Evolutionary conservation across 2,888 invertebrate genomes (phyloP).

Genomic region (Ochropacha duplaris): DNA sequence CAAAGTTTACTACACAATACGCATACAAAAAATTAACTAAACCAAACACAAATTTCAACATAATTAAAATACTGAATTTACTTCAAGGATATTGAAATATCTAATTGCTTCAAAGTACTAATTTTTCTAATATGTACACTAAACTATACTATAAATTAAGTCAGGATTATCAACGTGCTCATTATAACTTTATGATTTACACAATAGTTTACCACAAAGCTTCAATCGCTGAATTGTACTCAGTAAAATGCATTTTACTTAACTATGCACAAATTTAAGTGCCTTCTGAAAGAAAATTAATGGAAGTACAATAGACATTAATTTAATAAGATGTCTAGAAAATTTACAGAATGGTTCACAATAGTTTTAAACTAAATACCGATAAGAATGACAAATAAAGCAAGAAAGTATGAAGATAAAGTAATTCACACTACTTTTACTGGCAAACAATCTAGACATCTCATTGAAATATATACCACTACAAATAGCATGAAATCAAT

Average conservation of each 20-base stretch:
- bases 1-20: constrained; percentile 65
- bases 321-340: constrained; percentile 19
- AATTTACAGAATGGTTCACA: constrained; percentile 17
- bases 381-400: neutral
- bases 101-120: constrained; percentile 61
- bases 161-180: constrained; percentile 76
- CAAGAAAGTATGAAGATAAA: neutral
- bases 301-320: constrained; percentile 16
- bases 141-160: constrained; percentile 53
- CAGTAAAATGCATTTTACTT: constrained; percentile 22
- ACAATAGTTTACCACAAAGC: constrained; percentile 31
- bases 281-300: constrained; percentile 60
- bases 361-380: neutral
- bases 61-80: constrained; percentile 74
- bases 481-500: constrained; percentile 28
- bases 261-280: constrained; percentile 39
- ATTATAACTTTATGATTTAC: constrained; percentile 63
- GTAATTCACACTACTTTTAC: constrained; percentile 9
- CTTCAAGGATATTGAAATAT: constrained; percentile 65
- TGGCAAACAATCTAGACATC: constrained; percentile 26
- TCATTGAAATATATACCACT: constrained; percentile 18
- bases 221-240: constrained; percentile 16
- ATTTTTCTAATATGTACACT: constrained; percentile 72
- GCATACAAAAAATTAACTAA: constrained; percentile 62
- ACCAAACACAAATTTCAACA: constrained; percentile 64